These are phyloP conservation scores for Diadegma fenestrale DNA, from an alignment of 2,888 invertebrate genomes.

Conservation along the genomic window DNA sequence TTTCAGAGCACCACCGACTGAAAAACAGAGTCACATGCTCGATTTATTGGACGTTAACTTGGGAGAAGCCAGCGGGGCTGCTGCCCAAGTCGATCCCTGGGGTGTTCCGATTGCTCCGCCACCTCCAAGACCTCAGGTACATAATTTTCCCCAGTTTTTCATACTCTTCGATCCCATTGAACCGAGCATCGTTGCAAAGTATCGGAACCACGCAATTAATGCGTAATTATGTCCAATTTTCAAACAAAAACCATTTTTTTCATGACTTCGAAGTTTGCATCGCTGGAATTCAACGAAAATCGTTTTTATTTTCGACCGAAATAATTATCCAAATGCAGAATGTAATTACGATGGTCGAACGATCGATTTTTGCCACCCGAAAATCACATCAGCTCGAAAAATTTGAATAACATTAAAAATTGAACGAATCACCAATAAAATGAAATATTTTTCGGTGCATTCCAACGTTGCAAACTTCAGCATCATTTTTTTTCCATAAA, in stretches of 20 bases:
- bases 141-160: conserved; percentile 37
- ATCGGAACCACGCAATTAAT: neutral
- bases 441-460: too few relatives aligned
- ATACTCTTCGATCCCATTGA: neutral
- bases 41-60: conserved; percentile 94
- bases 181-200: neutral
- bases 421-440: too few relatives aligned
- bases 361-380: too few relatives aligned
- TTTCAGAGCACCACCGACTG: conserved; percentile 81
- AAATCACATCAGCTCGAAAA: too few relatives aligned
- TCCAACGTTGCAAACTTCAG: too few relatives aligned
- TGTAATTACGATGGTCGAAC: too few relatives aligned
- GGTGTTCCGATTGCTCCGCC: conserved; percentile 87
- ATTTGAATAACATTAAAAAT: too few relatives aligned
- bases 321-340: too few relatives aligned
- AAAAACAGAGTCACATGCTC: conserved; percentile 90
- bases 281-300: too few relatives aligned
- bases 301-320: too few relatives aligned
- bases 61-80: conserved; percentile 87
- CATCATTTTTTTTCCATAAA: neutral
- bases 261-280: too few relatives aligned
- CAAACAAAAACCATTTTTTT: neutral
- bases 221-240: neutral
- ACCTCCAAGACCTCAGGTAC: conserved; percentile 87
- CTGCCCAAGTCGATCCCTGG: conserved; percentile 90